Evolutionary conservation across 2,113 vertebrate species (phyloP).

Genomic region (Anoplopoma fimbria): DNA sequence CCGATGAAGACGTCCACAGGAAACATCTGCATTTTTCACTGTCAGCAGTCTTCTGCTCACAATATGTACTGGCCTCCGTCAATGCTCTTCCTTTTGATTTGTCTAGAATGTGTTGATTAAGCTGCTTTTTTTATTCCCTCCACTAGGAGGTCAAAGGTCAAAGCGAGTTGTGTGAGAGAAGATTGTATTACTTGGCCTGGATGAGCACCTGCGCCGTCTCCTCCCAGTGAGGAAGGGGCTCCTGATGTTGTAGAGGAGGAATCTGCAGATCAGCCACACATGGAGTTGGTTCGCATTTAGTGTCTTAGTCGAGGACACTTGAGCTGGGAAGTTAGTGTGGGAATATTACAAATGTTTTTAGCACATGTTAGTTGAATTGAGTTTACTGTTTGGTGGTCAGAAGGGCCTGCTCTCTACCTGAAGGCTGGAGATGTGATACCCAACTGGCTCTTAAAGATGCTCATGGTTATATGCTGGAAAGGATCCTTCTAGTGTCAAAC

Average conservation of each 20-base stretch:
- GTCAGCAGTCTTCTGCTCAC: conserved; percentile 50
- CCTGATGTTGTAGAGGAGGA: too few relatives aligned
- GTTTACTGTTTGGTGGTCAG: background rate
- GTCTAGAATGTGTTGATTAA: background rate
- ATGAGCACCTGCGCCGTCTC: too few relatives aligned
- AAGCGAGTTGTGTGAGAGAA: too few relatives aligned
- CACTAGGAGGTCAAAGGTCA: background rate
- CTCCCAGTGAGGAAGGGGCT: too few relatives aligned
- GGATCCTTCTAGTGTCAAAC: background rate
- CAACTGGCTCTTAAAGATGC: background rate
- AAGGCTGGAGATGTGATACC: background rate
- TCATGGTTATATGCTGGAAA: background rate
- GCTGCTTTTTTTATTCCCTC: background rate
- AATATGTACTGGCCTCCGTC: conserved; percentile 6
- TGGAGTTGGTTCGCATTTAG: background rate
- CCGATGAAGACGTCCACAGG: conserved; percentile 54
- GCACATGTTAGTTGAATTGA: background rate
- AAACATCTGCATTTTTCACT: conserved; percentile 52
- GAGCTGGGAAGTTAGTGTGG: background rate
- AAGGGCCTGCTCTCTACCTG: background rate
- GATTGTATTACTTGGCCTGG: too few relatives aligned
- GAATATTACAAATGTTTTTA: background rate
- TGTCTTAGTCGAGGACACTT: conserved; percentile 1
- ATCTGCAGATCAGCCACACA: background rate
- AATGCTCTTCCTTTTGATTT: background rate